Evolutionary conservation across 2,113 vertebrate genomes (phyloP).

Genomic region (Istiophorus platypterus): DNA sequence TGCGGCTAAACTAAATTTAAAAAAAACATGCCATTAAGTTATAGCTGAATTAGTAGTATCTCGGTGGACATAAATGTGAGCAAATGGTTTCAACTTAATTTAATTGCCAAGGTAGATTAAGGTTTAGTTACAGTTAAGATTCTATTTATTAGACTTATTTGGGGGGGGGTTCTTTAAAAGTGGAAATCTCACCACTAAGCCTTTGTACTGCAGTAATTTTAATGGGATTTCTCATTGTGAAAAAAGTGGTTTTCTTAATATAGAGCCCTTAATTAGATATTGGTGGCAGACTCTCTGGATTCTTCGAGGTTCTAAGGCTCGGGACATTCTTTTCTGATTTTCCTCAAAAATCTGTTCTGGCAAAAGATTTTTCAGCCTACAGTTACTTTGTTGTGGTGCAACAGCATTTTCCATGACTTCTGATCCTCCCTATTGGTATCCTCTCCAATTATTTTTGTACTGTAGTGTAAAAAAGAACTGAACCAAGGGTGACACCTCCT

Average conservation of each 20-base stretch:
- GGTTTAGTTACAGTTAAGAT: neutral
- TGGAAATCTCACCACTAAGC: neutral
- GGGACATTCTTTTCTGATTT: too few species aligned
- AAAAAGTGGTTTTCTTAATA: too few species aligned
- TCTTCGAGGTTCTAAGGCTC: neutral
- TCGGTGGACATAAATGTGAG: neutral
- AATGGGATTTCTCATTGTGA: too few species aligned
- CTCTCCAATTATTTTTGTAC: neutral
- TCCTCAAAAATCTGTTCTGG: too few species aligned
- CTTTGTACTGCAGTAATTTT: too few species aligned
- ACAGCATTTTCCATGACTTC: neutral
- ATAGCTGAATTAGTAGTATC: neutral
- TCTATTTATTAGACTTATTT: neutral
- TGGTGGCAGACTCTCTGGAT: neutral
- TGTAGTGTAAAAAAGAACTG: neutral
- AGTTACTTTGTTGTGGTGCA: too few species aligned
- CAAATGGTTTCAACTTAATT: neutral
- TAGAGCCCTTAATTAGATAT: too few species aligned
- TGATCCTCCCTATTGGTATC: neutral
- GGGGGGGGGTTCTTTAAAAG: neutral
- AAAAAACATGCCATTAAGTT: neutral
- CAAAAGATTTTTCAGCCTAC: too few species aligned
- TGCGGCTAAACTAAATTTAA: neutral
- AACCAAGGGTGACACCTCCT: neutral
- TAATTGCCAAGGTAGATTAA: constrained; percentile 8